Base-by-base conservation (phyloP, 2,888 invertebrate species). In the Microchrysa polita region DNA sequence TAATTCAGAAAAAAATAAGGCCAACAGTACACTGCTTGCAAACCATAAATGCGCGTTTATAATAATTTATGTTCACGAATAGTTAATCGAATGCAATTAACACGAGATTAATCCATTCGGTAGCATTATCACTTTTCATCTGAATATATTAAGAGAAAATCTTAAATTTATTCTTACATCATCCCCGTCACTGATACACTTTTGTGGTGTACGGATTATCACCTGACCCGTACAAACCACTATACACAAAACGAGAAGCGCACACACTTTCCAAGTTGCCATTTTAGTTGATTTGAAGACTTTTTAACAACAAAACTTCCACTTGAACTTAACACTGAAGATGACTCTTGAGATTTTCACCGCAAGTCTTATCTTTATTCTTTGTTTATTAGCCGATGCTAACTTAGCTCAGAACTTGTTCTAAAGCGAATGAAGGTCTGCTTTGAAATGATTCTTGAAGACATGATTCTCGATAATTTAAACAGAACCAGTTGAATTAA, bases 151-250 rank as follows among this genome's bases (percentile, higher is more conserved):
- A 34, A 34, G 2, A n/a, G 48, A 2, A 20, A 55, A 65, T 48
- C 81, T n/a, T n/a, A n/a, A n/a, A n/a, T n/a, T n/a, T n/a, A n/a
- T n/a, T n/a, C n/a, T 79, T 76, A 83, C 83, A 79, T 80, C 80
- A 74, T 79, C 79, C 27, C 79, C 78, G 72, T 79, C 74, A 14
- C 9, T 74, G 7, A 77, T 77, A 69, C 82, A 82, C 42, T 77
- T n/a, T 16, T 60, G 9, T 20, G 18, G n/a, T 5, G 34, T 4
- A 10, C n/a, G 10, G 23, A 40, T 16, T 14, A 53, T 22, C n/a
- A n/a, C 34, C 40, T 69, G 69, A 57, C 57, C 9, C 20, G 20
- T 40, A 2, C 40, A 55, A 14, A 16, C 14, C 55, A 57, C 55
- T 18, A n/a, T 40, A 18, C 55, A 69, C 5, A 69, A 9, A 5